Evolutionary conservation across 2,113 vertebrate species (phyloP), one percentile per base, ranked within the genome.

Genomic region (Sylvicapra grimmia): DNA sequence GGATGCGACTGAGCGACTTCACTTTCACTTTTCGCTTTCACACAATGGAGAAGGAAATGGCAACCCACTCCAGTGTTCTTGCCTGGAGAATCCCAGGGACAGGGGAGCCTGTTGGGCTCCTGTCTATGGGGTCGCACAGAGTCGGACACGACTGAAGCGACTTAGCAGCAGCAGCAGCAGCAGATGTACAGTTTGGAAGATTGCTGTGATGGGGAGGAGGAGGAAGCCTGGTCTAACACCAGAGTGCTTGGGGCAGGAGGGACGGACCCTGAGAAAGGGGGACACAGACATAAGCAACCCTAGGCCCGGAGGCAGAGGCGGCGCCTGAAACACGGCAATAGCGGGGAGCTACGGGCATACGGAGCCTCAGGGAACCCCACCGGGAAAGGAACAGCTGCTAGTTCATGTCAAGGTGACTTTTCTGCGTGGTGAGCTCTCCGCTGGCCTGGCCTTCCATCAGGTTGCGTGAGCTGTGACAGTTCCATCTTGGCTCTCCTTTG

Each of bases 241-340:
- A 4, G 16, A 58, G 19, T 6, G 2, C n/a, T 9, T 10, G 25
- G 27, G 11, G 6, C 4, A 29, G 6, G 10, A 10, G 3, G 10
- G 77, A 2, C 10, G 53, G 94, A 44, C 47, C 29, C 47, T 7
- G 1, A 0, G 47, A 7, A n/a, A 40, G 53, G 9, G 77, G 56
- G 65, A 7, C 16, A 16, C 0, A 36, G 56, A 23, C 65, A 36
- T 27, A 13, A 7, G 63, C 40, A 14, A 6, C 15, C 82, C 31
- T 40, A 27, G 63, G 4, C 6, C 6, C 0, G n/a, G 58, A 27
- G n/a, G n/a, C 1, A 19, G 54, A 63, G n/a, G 47, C 2, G 0
- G 7, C 3, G 23, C 15, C 75, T 63, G 77, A 83, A 14, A 53
- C 58, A 86, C 1, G 2, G 27, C 15, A 3, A 15, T 14, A 49